Base-by-base conservation (phyloP, 2,797 vertebrate genomes). In the Oreortyx pictus region DNA sequence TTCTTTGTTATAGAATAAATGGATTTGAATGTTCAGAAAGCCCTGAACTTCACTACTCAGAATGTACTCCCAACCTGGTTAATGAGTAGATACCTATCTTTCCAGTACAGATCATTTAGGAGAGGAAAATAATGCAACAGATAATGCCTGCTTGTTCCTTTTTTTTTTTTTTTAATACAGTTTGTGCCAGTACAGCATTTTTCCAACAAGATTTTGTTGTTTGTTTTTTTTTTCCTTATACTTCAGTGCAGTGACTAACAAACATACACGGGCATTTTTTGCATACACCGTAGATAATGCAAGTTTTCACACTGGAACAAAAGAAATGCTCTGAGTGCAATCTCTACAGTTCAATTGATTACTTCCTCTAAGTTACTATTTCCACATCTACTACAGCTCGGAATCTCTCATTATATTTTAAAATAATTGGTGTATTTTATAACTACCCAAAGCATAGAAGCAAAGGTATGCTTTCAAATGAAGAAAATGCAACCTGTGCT, bases 401-500 rank as follows among this genome's bases (percentile, higher is more conserved):
- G 8, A 86, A 73, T 67, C 33, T 82, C 76, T 89, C 47, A 85
- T 27, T 72, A 16, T 22, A 24, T 72, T 72, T 66, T 25, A 47
- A 64, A 86, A 14, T 23, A 75, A 70, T 33, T 73, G 33, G 33
- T 15, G 7, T 65, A 86, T 89, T 92, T 78, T 90, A 81, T 46
- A 74, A 61, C 50, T 60, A 84, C 89, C n/a, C 62, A 78, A 88
- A 27, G 27, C 54, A 29, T 59, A 83, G 46, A 65, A 90, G 14
- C 11, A 47, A 1, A 6, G 1, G 5, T 18, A 77, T 70, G 59
- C 92, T 95, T 93, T 60, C 81, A 73, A 91, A 92, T 86, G 57
- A 77, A 79, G 7, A 66, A 81, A 89, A 80, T 2, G 10, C 44
- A 88, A 43, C 25, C 13, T 11, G 91, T 86, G 89, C 85, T 97